Percentiles rank a stretch among this genome's conserved stretches.
These are phyloP conservation scores for Lasioglossum albipes DNA, from an alignment of 1,140 invertebrate genomes.

Conservation along the genomic window DNA sequence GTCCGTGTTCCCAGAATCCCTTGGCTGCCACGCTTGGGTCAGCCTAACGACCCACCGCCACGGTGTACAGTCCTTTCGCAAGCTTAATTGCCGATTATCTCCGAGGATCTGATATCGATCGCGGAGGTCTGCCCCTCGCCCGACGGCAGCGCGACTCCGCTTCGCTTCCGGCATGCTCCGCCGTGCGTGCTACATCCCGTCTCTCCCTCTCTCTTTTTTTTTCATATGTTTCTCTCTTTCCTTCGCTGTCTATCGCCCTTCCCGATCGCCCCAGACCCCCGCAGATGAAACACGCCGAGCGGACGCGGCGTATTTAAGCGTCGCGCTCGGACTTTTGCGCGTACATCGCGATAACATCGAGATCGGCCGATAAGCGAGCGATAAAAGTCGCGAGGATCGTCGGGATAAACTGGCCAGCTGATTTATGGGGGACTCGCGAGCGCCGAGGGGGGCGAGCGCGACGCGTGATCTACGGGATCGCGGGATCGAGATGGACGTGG, in stretches of 20 bases:
- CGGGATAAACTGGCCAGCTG: conserved; percentile 30
- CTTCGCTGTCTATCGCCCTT: no score
- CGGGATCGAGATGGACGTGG: no score
- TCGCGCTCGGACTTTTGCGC: conserved; percentile 36
- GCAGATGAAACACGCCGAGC: not conserved
- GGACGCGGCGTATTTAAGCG: conserved; percentile 27
- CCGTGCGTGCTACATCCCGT: conserved; percentile 30
- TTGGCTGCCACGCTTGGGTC: conserved; percentile 53
- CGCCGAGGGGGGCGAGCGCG: not conserved
- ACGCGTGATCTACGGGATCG: conserved; percentile 30
- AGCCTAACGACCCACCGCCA: conserved; percentile 65
- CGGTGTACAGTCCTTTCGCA: conserved; percentile 61
- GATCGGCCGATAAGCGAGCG: conserved; percentile 29
- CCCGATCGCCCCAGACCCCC: no score
- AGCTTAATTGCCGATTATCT: conserved; percentile 73
- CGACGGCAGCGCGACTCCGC: conserved; percentile 3
- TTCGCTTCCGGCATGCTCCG: conserved; percentile 52
- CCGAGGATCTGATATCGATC: conserved; percentile 63
- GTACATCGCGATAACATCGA: conserved; percentile 38
- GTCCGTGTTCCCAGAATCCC: conserved; percentile 73
- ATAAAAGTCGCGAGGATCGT: conserved; percentile 33
- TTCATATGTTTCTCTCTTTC: not conserved
- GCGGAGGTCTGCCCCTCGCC: conserved; percentile 37
- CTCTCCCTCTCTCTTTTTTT: not conserved
- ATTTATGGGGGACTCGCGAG: conserved; percentile 27